These are phyloP conservation scores for Drosophila rubida DNA, from an alignment of 2,888 invertebrate genomes.

Conservation along the genomic window DNA sequence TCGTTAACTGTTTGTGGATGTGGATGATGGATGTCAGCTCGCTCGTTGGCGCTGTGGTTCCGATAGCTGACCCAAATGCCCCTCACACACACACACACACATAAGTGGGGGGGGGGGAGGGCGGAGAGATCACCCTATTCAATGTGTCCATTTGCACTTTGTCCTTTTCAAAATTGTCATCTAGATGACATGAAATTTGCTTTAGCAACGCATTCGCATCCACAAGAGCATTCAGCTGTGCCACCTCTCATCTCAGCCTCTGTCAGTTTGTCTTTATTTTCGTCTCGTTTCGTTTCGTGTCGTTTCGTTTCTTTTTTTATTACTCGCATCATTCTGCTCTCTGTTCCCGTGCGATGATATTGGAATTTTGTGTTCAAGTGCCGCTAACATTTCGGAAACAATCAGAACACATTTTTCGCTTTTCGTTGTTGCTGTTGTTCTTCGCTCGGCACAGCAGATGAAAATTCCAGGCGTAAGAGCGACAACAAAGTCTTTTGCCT, in stretches of 20 bases:
- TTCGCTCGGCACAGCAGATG: conserved; percentile 25
- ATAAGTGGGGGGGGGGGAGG: background rate
- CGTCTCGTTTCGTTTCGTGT: background rate
- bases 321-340: background rate
- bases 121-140: conserved; percentile 2
- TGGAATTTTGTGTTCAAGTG: conserved; percentile 73
- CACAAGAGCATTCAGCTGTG: conserved; percentile 7
- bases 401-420: conserved; percentile 47
- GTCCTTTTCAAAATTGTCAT: conserved; percentile 56
- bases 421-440: conserved; percentile 1
- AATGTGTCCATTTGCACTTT: conserved; percentile 60
- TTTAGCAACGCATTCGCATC: conserved; percentile 55
- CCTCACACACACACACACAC: background rate
- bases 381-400: conserved; percentile 74
- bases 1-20: conserved; percentile 36
- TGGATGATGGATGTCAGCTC: conserved; percentile 21
- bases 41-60: conserved; percentile 8
- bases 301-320: background rate
- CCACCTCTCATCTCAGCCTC: conserved; percentile 19
- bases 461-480: conserved; percentile 21
- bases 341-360: conserved; percentile 55
- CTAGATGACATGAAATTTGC: conserved; percentile 63
- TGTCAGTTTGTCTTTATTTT: conserved; percentile 28
- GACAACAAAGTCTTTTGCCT: conserved; percentile 38
- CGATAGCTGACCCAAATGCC: conserved; percentile 33